A percentile compares a stretch with the other conserved stretches of the same genome.
Conservation (phyloP, 2,888 invertebrate species). For the Monoplex corrugatus region DNA sequence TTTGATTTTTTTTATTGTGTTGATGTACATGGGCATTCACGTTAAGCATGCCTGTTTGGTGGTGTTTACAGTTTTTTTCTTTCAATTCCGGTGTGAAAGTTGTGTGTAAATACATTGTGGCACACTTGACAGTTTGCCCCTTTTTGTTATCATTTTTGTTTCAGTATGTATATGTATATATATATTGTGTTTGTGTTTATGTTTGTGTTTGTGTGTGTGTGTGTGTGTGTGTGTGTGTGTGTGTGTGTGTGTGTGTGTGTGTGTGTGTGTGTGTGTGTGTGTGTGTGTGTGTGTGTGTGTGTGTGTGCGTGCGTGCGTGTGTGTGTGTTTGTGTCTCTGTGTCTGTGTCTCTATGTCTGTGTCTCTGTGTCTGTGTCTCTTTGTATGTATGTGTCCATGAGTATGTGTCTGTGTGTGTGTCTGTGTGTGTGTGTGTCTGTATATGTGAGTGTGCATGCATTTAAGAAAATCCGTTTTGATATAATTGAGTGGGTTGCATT, state of each 20-base stretch:
- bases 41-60: too few relatives aligned
- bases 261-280: neutral
- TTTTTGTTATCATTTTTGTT: too few relatives aligned
- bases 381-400: neutral
- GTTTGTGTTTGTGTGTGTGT: neutral
- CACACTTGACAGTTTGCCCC: too few relatives aligned
- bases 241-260: neutral
- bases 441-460: neutral
- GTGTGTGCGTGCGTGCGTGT: neutral
- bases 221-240: neutral
- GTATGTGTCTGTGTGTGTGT: neutral
- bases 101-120: too few relatives aligned
- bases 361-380: neutral
- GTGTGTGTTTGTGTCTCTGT: neutral
- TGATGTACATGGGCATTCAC: too few relatives aligned
- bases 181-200: neutral
- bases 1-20: too few relatives aligned
- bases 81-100: too few relatives aligned
- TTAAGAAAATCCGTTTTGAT: neutral
- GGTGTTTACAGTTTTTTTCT: too few relatives aligned
- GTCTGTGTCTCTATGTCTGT: neutral
- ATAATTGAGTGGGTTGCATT: neutral
- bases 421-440: neutral
- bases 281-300: neutral
- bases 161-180: too few relatives aligned